These are phyloP conservation scores for Geophilus truncorum DNA, from an alignment of 2,888 invertebrate species.

Conservation along the genomic window DNA sequence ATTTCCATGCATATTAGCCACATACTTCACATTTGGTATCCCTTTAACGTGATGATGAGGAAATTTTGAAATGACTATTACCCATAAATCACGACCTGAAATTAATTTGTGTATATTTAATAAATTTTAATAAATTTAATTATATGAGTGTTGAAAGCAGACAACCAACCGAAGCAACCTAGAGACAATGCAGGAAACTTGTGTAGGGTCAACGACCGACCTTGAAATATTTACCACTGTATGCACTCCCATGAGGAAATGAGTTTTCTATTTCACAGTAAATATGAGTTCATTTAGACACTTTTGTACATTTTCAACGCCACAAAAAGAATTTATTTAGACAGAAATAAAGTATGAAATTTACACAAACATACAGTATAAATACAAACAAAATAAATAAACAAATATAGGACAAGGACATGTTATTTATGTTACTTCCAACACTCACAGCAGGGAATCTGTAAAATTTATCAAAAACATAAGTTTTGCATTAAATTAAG, in stretches of 20 bases:
- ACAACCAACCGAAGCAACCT: background rate
- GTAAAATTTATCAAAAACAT: background rate
- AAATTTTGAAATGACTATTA: constrained; percentile 83
- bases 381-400: background rate
- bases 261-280: too few species aligned
- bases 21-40: constrained; percentile 55
- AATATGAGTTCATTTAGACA: too few species aligned
- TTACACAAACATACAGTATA: too few species aligned
- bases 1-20: constrained; percentile 57
- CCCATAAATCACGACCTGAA: constrained; percentile 84
- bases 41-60: constrained; percentile 82
- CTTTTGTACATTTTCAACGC: too few species aligned
- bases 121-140: constrained; percentile 10
- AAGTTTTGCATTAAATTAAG: background rate
- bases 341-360: too few species aligned
- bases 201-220: background rate
- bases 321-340: too few species aligned
- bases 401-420: background rate
- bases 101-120: too few species aligned
- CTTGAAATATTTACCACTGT: background rate
- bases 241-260: too few species aligned
- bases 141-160: background rate
- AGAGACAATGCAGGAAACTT: background rate
- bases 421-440: background rate
- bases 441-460: background rate